A percentile compares a stretch with the other conserved stretches of the same genome.
Evolutionary conservation across 2,888 invertebrate genomes (phyloP).

Genomic region (Troides helena): DNA sequence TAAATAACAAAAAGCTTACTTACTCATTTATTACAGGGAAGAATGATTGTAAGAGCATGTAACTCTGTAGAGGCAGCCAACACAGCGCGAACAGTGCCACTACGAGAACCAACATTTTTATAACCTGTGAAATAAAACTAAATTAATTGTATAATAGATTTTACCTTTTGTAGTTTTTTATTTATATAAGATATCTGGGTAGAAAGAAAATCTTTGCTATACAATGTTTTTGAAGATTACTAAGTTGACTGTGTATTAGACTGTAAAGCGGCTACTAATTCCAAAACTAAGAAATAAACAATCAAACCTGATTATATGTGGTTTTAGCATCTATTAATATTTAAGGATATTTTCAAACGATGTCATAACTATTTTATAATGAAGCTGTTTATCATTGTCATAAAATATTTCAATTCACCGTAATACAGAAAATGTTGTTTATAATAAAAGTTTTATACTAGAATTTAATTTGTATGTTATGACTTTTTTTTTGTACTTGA

Average conservation of each 20-base stretch:
- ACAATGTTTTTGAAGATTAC: background rate
- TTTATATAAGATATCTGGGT: background rate
- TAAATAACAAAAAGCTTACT: conserved; percentile 47
- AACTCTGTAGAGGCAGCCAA: conserved; percentile 90
- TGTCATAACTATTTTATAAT: background rate
- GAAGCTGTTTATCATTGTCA: background rate
- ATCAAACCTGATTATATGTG: background rate
- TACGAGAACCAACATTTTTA: conserved; percentile 93
- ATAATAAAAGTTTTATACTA: background rate
- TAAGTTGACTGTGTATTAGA: background rate
- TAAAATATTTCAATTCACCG: background rate
- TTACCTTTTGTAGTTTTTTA: background rate
- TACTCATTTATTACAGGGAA: conserved; percentile 85
- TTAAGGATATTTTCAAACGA: too few species aligned
- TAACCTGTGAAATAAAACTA: conserved; percentile 81
- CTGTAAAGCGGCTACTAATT: background rate
- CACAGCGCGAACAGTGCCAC: conserved; percentile 90
- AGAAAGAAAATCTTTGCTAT: background rate
- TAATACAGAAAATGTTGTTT: background rate
- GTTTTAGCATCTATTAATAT: background rate
- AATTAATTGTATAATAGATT: background rate
- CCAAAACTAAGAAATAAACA: background rate
- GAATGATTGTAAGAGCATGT: conserved; percentile 85
- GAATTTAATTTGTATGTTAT: background rate
- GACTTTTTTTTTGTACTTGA: too few species aligned